These are phyloP conservation scores for Erythrolamprus reginae DNA, from an alignment of 2,113 vertebrate genomes.

Conservation along the genomic window DNA sequence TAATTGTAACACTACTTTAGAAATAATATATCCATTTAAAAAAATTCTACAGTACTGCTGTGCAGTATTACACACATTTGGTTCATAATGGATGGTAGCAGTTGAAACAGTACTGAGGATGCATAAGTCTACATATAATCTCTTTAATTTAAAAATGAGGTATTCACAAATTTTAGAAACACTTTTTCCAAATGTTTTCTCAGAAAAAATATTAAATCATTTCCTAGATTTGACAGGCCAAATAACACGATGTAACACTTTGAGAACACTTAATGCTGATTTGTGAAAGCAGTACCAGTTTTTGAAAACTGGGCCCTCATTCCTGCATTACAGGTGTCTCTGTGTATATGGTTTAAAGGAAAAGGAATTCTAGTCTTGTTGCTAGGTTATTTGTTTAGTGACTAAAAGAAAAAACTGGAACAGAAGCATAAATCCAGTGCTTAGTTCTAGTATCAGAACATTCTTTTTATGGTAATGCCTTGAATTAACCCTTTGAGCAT, in stretches of 20 bases:
- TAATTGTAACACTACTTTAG: slow-evolving; percentile 56
- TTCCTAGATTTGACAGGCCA: slow-evolving; percentile 47
- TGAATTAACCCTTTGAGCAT: slow-evolving; percentile 83
- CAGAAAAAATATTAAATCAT: slow-evolving; percentile 39
- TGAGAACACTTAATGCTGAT: slow-evolving; percentile 30
- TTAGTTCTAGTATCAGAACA: slow-evolving; percentile 72
- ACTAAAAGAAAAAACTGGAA: slow-evolving; percentile 73
- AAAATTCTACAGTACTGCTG: slow-evolving; percentile 46
- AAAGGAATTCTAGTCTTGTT: slow-evolving; percentile 66
- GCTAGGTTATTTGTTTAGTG: slow-evolving; percentile 64
- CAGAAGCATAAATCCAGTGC: slow-evolving; percentile 73
- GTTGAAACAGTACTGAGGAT: slow-evolving; percentile 49
- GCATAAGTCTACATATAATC: slow-evolving; percentile 44
- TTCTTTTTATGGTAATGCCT: slow-evolving; percentile 72
- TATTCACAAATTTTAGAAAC: slow-evolving; percentile 61
- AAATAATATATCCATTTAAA: slow-evolving; percentile 47
- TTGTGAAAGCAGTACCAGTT: slow-evolving; percentile 47
- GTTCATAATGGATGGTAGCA: slow-evolving; percentile 40
- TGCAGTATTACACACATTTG: slow-evolving; percentile 60
- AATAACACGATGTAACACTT: slow-evolving; percentile 28
- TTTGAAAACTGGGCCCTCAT: slow-evolving; percentile 67
- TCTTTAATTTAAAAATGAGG: slow-evolving; percentile 52
- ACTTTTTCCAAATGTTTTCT: slow-evolving; percentile 45
- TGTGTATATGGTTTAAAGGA: slow-evolving; percentile 58
- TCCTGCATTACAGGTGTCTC: slow-evolving; percentile 58